phyloP scores from a whole-genome alignment of 2,113 vertebrate genomes.

The Gallinago media region DNA sequence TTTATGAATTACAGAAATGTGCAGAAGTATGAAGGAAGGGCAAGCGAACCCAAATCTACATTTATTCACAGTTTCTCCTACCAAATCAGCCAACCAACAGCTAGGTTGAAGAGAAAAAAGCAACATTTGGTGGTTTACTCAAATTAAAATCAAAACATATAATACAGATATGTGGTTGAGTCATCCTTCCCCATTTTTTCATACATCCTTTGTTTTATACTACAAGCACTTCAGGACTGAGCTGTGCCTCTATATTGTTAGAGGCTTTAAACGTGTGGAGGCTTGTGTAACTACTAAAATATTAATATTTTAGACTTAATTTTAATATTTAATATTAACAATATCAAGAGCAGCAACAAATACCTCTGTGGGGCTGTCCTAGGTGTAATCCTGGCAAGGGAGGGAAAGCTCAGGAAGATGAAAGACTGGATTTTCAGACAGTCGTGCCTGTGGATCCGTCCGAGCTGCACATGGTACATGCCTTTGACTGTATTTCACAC shows the following conservation, averaged over 20 bases:
- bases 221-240: background rate
- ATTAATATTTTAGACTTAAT: constrained; percentile 54
- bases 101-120: background rate
- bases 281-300: constrained; percentile 24
- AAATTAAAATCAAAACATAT: background rate
- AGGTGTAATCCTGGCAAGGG: background rate
- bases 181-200: background rate
- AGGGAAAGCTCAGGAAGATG: background rate
- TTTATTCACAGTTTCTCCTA: too few species aligned
- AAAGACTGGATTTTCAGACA: background rate
- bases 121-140: background rate
- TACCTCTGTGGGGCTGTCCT: constrained; percentile 7
- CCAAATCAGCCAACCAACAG: background rate
- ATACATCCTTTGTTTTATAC: background rate
- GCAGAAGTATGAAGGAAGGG: background rate
- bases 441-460: background rate
- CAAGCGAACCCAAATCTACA: background rate
- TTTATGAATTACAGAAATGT: background rate
- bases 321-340: constrained; percentile 66
- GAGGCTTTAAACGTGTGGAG: background rate
- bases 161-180: background rate
- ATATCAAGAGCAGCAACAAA: constrained; percentile 18
- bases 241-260: background rate
- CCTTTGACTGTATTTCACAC: background rate
- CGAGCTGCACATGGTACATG: background rate